A percentile compares a stretch with the other conserved stretches of the same genome.
These are phyloP conservation scores for Enoplosus armatus DNA, from an alignment of 2,797 vertebrate genomes.

Conservation along the genomic window DNA sequence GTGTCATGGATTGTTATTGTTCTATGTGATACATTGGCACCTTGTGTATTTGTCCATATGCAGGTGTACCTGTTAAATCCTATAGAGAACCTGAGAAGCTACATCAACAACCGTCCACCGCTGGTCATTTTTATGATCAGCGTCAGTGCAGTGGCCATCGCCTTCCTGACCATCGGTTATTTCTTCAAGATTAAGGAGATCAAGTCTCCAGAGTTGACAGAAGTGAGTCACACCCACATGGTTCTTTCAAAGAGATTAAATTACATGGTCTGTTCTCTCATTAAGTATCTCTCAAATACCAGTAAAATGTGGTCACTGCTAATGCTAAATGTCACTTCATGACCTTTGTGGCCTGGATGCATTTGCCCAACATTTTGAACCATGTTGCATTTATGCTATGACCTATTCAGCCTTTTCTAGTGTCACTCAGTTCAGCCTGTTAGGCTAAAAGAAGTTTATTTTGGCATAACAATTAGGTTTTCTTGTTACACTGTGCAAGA, in stretches of 20 bases:
- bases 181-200: constrained; percentile 99
- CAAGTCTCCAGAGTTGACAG: constrained; percentile 96
- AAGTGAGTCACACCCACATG: constrained; percentile 78
- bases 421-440: not conserved
- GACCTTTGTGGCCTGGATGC: not conserved
- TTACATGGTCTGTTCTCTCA: not conserved
- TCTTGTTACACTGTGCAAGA: not conserved
- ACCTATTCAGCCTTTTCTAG: not conserved
- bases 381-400: not conserved
- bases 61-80: constrained; percentile 93
- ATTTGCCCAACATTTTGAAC: not conserved
- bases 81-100: constrained; percentile 96
- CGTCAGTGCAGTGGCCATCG: constrained; percentile 97
- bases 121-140: constrained; percentile 99
- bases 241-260: not conserved
- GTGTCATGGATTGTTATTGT: not conserved
- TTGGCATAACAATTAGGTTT: not conserved
- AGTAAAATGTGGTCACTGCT: not conserved
- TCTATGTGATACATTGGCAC: no score
- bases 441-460: not conserved
- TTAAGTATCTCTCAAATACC: not conserved
- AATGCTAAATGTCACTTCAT: constrained; percentile 16
- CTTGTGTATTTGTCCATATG: constrained; percentile 31
- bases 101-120: constrained; percentile 95
- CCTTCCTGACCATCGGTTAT: constrained; percentile 97